Evolutionary conservation across 2,888 invertebrate species (phyloP).

Genomic region (Agrilus mali): DNA sequence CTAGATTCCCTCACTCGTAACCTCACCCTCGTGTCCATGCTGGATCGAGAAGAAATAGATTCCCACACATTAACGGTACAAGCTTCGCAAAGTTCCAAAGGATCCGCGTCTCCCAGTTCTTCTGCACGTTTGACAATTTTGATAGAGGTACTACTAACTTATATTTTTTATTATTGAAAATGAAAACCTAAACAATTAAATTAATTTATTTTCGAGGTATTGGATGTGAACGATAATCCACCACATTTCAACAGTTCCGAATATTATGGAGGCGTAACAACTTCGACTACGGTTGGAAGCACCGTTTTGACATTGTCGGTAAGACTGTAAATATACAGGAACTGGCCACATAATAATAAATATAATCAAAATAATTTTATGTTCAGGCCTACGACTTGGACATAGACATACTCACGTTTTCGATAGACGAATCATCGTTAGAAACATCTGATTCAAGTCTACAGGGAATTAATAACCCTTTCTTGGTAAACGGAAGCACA

Average conservation of each 20-base stretch:
- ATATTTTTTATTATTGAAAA: neutral
- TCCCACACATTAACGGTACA: conserved; percentile 36
- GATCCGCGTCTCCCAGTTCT: conserved; percentile 23
- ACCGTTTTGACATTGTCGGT: conserved; percentile 4
- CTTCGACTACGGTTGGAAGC: conserved; percentile 23
- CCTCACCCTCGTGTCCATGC: conserved; percentile 17
- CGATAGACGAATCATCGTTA: conserved; percentile 10
- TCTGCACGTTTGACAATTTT: conserved; percentile 33
- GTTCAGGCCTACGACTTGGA: conserved; percentile 43
- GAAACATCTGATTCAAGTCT: conserved; percentile 30
- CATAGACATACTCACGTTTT: conserved; percentile 17
- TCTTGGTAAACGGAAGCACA: conserved; percentile 30
- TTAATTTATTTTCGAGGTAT: conserved; percentile 32
- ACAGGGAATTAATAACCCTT: conserved; percentile 28
- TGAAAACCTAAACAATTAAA: neutral
- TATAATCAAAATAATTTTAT: neutral
- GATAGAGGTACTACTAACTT: conserved; percentile 29
- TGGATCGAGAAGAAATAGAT: conserved; percentile 35
- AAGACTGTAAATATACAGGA: conserved; percentile 3
- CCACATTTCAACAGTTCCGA: conserved; percentile 40
- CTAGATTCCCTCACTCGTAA: conserved; percentile 9
- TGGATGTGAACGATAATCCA: conserved; percentile 44
- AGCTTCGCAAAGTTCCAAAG: conserved; percentile 34
- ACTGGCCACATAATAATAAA: too few relatives aligned
- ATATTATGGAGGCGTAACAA: conserved; percentile 28